These are phyloP conservation scores for Amblyjoppa proteus DNA, from an alignment of 2,888 invertebrate genomes.

Conservation along the genomic window DNA sequence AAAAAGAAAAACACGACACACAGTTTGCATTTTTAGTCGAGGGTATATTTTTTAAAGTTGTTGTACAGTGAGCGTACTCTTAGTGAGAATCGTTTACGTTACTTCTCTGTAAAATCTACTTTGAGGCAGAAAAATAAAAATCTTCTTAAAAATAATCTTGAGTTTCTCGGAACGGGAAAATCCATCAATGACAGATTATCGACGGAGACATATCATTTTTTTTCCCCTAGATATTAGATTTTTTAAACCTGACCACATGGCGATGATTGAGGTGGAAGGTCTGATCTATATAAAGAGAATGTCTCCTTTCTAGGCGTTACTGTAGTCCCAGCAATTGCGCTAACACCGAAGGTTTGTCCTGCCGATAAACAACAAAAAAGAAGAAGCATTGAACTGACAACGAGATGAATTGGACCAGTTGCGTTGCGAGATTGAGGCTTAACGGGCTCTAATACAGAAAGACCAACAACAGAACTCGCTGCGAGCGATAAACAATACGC, in stretches of 20 bases:
- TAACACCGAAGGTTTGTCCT: slow-evolving; percentile 99
- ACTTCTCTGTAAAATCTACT: slow-evolving; percentile 46
- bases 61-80: not conserved
- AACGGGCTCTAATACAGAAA: not conserved
- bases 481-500: not conserved
- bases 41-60: not conserved
- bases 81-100: slow-evolving; percentile 4
- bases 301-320: slow-evolving; percentile 94
- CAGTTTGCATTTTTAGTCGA: no score
- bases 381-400: not conserved
- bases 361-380: not conserved
- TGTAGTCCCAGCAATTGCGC: slow-evolving; percentile 97
- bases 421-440: not conserved
- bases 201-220: no score
- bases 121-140: slow-evolving; percentile 48
- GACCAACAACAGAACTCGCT: not conserved
- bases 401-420: not conserved
- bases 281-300: slow-evolving; percentile 98
- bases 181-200: slow-evolving; percentile 50
- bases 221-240: no score
- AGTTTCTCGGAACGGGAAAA: not conserved
- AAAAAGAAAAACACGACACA: not conserved
- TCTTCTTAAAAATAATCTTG: slow-evolving; percentile 11
- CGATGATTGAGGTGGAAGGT: slow-evolving; percentile 98
- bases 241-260: slow-evolving; percentile 95